Evolutionary conservation across 2,113 vertebrate species (phyloP).

Genomic region (Gopherus evgoodei): DNA sequence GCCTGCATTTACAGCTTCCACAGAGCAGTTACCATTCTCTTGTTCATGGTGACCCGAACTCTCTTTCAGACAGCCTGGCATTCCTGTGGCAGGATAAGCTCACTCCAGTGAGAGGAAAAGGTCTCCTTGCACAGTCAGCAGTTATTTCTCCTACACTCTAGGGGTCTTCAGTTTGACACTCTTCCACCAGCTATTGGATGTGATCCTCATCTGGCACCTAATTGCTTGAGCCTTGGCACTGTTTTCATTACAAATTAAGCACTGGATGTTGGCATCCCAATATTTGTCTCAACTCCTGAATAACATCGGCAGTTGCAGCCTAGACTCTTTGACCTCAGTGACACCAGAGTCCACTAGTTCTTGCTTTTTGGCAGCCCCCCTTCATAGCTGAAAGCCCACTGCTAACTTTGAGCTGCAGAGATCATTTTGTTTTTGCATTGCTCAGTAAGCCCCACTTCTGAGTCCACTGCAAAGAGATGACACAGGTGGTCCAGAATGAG

Average conservation of each 20-base stretch:
- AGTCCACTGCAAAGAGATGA: not conserved
- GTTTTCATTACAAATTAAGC: too few relatives aligned
- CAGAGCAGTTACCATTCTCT: not conserved
- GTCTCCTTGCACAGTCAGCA: constrained; percentile 17
- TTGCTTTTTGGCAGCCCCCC: not conserved
- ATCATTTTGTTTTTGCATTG: not conserved
- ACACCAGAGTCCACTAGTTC: not conserved
- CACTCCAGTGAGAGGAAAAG: not conserved
- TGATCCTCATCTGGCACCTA: not conserved
- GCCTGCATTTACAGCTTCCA: not conserved
- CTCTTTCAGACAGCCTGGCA: not conserved
- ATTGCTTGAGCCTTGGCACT: too few relatives aligned
- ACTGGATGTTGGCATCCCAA: not conserved
- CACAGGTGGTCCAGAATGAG: not conserved
- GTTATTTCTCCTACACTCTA: constrained; percentile 6
- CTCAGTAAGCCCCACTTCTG: not conserved
- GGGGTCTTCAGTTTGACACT: constrained; percentile 5
- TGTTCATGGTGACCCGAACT: constrained; percentile 26
- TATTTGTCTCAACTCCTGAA: constrained; percentile 27
- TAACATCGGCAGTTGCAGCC: constrained; percentile 49
- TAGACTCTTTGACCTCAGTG: not conserved
- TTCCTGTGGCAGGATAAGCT: not conserved
- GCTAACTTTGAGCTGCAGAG: not conserved
- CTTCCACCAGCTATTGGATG: fast-evolving
- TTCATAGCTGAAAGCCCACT: not conserved